These are phyloP conservation scores for Cricetomys ansorgei DNA, from an alignment of 2,113 vertebrate species.

Conservation along the genomic window DNA sequence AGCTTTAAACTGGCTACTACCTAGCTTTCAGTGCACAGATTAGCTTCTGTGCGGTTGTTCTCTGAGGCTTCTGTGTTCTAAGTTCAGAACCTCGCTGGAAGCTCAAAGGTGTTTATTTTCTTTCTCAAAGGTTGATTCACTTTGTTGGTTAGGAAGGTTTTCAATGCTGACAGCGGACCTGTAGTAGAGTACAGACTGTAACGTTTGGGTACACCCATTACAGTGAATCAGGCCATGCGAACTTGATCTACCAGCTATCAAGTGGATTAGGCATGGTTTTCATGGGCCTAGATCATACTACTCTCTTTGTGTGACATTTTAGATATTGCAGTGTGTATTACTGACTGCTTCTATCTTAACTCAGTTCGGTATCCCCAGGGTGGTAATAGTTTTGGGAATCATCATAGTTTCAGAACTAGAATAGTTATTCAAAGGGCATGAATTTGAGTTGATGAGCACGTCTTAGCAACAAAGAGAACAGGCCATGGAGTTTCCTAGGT, in stretches of 20 bases:
- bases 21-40: constrained; percentile 14
- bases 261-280: background rate
- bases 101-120: background rate
- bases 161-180: background rate
- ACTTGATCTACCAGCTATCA: background rate
- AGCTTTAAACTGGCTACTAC: background rate
- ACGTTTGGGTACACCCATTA: background rate
- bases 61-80: background rate
- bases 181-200: background rate
- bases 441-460: background rate
- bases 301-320: background rate
- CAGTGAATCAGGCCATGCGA: background rate
- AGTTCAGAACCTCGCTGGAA: background rate
- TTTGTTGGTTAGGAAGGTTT: background rate
- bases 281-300: background rate
- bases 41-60: background rate
- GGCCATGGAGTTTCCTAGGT: background rate
- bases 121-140: background rate
- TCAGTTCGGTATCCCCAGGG: background rate
- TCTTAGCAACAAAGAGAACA: background rate
- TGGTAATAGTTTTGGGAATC: background rate
- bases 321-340: background rate
- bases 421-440: background rate
- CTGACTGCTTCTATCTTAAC: background rate
- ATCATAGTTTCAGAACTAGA: background rate